Percentiles rank a stretch among this genome's conserved stretches.
Conservation (phyloP, 2,113 vertebrate genomes). For the Zapornia atra region DNA sequence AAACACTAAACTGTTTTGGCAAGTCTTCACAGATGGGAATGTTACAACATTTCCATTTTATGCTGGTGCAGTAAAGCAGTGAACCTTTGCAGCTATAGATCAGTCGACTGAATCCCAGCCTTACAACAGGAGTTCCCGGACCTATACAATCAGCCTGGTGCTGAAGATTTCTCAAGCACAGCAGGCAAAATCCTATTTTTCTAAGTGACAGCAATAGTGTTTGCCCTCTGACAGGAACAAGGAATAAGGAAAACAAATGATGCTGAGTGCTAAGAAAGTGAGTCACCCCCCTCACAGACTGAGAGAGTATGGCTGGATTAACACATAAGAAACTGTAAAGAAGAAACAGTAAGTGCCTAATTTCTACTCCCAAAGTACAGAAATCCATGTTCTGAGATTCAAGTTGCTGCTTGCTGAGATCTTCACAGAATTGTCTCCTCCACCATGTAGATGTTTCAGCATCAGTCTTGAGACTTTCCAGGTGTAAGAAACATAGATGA, state of each 20-base stretch:
- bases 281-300: background rate
- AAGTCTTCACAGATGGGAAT: conserved; percentile 71
- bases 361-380: background rate
- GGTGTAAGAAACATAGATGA: background rate
- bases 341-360: background rate
- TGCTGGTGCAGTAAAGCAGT: conserved; percentile 62
- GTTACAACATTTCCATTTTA: conserved; percentile 75
- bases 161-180: conserved; percentile 54
- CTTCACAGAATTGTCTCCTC: background rate
- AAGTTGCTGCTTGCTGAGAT: background rate
- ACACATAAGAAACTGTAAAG: background rate
- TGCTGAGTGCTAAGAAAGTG: background rate
- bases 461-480: background rate
- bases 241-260: conserved; percentile 46
- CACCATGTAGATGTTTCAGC: background rate
- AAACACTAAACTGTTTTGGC: conserved; percentile 78
- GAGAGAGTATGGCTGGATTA: background rate
- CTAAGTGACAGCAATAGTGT: conserved; percentile 40
- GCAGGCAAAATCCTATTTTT: conserved; percentile 58
- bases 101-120: conserved; percentile 57
- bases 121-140: conserved; percentile 36
- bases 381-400: background rate
- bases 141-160: conserved; percentile 21
- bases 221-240: conserved; percentile 39
- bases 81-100: conserved; percentile 69